Evolutionary conservation across 2,888 invertebrate species (phyloP).

Genomic region (Drosophila anomelani): DNA sequence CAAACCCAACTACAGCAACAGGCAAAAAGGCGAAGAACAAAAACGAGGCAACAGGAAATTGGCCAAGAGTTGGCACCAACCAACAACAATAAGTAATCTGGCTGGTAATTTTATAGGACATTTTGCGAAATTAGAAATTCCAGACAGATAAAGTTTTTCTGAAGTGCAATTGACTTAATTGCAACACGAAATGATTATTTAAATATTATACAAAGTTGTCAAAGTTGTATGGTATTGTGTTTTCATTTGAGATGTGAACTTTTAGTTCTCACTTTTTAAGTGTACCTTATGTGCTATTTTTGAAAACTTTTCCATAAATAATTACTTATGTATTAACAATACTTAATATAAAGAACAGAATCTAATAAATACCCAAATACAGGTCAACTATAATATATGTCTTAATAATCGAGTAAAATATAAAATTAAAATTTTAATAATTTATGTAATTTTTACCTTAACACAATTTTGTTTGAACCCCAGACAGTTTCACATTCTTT

Average conservation of each 20-base stretch:
- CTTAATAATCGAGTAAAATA: background rate
- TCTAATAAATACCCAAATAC: too few relatives aligned
- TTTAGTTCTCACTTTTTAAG: background rate
- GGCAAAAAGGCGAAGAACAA: conserved; percentile 24
- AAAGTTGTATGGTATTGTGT: background rate
- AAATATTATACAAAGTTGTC: background rate
- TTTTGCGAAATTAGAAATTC: conserved; percentile 21
- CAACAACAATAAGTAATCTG: conserved; percentile 4
- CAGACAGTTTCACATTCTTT: background rate
- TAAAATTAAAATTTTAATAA: background rate
- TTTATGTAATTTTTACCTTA: background rate
- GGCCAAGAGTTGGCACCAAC: conserved; percentile 43
- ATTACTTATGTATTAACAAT: background rate
- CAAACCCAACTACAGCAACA: conserved; percentile 9
- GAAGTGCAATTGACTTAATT: conserved; percentile 3
- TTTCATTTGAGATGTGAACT: background rate
- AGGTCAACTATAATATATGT: too few relatives aligned
- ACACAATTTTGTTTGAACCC: background rate
- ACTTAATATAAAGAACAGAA: background rate
- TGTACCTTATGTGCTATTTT: background rate
- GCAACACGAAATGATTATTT: background rate
- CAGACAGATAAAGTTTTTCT: conserved; percentile 6
- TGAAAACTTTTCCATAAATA: background rate
- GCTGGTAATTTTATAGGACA: conserved; percentile 13
- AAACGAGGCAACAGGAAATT: conserved; percentile 64